These are phyloP conservation scores for Oreochromis spilurus DNA, from an alignment of 2,113 vertebrate species.

Conservation along the genomic window DNA sequence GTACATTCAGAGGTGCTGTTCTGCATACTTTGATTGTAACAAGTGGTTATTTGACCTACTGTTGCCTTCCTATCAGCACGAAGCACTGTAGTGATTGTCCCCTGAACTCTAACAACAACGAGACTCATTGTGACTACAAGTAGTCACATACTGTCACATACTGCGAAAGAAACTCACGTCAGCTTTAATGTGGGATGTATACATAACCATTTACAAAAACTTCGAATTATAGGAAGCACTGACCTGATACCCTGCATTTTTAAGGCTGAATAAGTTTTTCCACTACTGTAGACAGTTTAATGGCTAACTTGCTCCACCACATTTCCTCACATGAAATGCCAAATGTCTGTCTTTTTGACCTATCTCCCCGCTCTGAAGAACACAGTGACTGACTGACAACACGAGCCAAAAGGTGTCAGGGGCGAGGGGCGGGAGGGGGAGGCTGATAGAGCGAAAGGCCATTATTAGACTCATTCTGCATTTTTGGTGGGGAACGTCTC, in stretches of 20 bases:
- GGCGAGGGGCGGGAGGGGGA: not conserved
- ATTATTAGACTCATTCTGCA: constrained; percentile 54
- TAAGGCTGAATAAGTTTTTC: not conserved
- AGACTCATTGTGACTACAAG: not conserved
- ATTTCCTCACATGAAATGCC: constrained; percentile 46
- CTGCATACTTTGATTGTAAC: not conserved
- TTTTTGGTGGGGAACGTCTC: constrained; percentile 17
- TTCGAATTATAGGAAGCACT: not conserved
- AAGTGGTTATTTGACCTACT: not conserved
- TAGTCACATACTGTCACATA: not conserved
- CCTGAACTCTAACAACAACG: not conserved
- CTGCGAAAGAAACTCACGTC: not conserved
- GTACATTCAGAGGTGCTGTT: not conserved
- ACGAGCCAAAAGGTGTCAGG: constrained; percentile 22
- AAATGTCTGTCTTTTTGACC: constrained; percentile 46
- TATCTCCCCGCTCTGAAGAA: constrained; percentile 25
- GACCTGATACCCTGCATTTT: not conserved
- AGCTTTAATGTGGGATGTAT: not conserved
- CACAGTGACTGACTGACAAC: constrained; percentile 45
- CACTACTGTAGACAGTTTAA: constrained; percentile 4
- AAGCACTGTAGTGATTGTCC: not conserved
- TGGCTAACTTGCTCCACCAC: constrained; percentile 23
- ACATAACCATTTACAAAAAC: not conserved
- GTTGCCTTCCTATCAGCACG: not conserved
- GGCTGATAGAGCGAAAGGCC: constrained; percentile 34